These are phyloP conservation scores for Poicephalus gulielmi DNA, from an alignment of 2,113 vertebrate species.

Conservation along the genomic window DNA sequence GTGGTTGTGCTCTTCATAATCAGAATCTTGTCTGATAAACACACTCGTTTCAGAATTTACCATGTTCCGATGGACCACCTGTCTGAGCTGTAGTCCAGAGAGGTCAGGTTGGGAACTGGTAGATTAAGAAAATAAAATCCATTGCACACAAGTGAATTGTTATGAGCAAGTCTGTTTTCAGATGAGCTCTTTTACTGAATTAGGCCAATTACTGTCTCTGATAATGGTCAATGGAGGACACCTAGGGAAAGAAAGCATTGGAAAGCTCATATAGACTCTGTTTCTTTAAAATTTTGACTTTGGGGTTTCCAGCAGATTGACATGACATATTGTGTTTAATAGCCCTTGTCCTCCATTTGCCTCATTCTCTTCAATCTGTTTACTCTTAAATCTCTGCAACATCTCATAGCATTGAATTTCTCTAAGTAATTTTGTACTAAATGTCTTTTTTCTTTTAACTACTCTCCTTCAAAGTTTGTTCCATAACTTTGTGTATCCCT, in stretches of 20 bases:
- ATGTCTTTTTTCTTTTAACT: not conserved
- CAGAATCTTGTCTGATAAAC: not conserved
- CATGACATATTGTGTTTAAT: not conserved
- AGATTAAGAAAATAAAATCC: not conserved
- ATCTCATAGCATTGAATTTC: not conserved
- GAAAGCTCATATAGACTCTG: fast-evolving
- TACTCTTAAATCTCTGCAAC: not conserved
- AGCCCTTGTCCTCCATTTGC: not conserved
- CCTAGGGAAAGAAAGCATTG: not conserved
- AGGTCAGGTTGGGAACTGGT: not conserved
- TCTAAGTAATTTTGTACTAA: not conserved
- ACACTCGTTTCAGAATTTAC: not conserved
- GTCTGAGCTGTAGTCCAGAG: not conserved
- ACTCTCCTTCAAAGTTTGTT: not conserved
- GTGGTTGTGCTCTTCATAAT: not conserved
- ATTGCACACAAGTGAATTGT: not conserved
- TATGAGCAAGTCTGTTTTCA: not conserved
- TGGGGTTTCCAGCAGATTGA: not conserved
- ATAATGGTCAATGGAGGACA: not conserved
- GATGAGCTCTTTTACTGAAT: not conserved
- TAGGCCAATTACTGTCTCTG: not conserved
- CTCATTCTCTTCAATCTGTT: not conserved
- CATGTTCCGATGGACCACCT: not conserved
- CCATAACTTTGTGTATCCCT: not conserved
- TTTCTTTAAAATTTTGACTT: not conserved